These are phyloP conservation scores for Amia ocellicauda DNA, from an alignment of 2,113 vertebrate genomes.

Conservation along the genomic window DNA sequence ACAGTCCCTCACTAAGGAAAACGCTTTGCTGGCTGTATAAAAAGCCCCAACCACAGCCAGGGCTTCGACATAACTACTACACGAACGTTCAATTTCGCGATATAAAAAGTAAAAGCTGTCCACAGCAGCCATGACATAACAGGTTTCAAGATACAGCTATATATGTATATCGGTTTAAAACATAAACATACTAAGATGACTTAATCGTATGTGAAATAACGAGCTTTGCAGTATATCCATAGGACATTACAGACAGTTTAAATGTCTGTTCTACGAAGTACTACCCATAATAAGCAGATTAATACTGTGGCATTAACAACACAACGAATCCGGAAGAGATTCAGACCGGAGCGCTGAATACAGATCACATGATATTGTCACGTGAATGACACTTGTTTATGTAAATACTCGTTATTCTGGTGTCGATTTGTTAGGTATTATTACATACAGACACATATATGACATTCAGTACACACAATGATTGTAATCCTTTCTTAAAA, in stretches of 20 bases:
- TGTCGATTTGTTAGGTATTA: no score
- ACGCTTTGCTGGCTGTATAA: conserved; percentile 70
- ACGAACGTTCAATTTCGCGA: conserved; percentile 80
- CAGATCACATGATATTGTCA: conserved; percentile 1
- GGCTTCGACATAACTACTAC: conserved; percentile 76
- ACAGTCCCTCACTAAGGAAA: conserved; percentile 64
- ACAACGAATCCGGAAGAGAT: conserved; percentile 16
- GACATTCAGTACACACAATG: background rate
- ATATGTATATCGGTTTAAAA: no score
- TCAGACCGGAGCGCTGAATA: background rate
- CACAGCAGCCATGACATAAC: conserved; percentile 81
- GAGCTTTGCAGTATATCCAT: no score
- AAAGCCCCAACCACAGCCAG: conserved; percentile 84
- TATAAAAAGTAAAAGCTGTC: conserved; percentile 88
- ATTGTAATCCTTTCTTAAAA: no score
- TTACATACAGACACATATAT: no score
- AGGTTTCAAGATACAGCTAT: background rate
- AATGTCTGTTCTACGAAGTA: no score
- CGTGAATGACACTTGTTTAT: background rate
- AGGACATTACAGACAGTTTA: no score
- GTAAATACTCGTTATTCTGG: no score
- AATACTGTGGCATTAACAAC: background rate
- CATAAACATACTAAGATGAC: no score
- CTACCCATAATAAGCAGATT: background rate
- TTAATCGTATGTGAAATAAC: no score